phyloP scores from a whole-genome alignment of 2,797 vertebrate genomes.

The Chloroceryle amazona region DNA sequence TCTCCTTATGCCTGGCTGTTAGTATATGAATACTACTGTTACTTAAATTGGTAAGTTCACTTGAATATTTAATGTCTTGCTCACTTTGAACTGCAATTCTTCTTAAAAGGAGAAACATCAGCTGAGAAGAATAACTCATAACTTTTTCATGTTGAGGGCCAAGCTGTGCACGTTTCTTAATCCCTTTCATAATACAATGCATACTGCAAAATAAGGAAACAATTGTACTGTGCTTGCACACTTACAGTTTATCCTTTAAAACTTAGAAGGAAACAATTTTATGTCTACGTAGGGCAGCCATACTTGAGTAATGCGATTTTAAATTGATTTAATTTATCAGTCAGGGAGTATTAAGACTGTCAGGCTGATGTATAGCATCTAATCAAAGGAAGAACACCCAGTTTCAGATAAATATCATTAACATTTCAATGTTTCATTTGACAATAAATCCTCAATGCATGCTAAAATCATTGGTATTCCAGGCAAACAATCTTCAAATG shows the following conservation, averaged over 20 bases:
- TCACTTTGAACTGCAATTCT: not conserved
- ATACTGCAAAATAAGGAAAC: not conserved
- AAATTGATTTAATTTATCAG: constrained; percentile 73
- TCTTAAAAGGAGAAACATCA: not conserved
- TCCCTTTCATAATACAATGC: not conserved
- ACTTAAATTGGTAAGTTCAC: not conserved
- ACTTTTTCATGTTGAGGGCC: not conserved
- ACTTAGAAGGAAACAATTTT: constrained; percentile 49
- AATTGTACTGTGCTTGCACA: not conserved
- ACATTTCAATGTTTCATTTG: constrained; percentile 42
- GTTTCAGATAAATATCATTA: constrained; percentile 67
- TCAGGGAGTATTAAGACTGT: constrained; percentile 60
- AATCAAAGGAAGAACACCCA: constrained; percentile 65
- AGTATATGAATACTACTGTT: not conserved
- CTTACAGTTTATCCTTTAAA: constrained; percentile 13
- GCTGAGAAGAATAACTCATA: not conserved
- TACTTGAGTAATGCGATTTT: constrained; percentile 48
- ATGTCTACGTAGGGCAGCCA: constrained; percentile 55
- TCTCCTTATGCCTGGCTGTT: not conserved
- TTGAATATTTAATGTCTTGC: not conserved
- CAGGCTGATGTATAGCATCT: constrained; percentile 64
- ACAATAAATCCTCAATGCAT: constrained; percentile 70
- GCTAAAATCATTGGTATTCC: constrained; percentile 67
- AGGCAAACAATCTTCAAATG: constrained; percentile 66
- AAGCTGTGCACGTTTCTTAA: not conserved